Conservation (phyloP, 2,888 invertebrate species). For the Amblyjoppa proteus region DNA sequence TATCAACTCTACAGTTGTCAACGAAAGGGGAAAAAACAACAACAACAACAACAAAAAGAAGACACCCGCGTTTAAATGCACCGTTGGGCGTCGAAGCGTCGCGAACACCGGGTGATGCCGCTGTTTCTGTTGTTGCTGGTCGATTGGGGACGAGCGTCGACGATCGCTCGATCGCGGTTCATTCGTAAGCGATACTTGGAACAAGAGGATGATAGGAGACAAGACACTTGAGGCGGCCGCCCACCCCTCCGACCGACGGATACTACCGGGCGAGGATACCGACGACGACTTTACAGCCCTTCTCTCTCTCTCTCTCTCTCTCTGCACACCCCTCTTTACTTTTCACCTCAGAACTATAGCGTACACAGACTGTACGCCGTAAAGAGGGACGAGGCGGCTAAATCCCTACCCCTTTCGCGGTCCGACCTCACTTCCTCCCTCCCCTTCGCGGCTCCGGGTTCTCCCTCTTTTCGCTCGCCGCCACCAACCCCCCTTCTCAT, state of each 20-base stretch:
- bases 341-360: slow-evolving; percentile 57
- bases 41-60: not conserved
- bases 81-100: slow-evolving; percentile 51
- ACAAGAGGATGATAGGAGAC: slow-evolving; percentile 82
- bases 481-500: slow-evolving; percentile 52
- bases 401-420: slow-evolving; percentile 67
- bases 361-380: slow-evolving; percentile 1
- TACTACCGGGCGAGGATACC: slow-evolving; percentile 56
- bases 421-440: slow-evolving; percentile 66
- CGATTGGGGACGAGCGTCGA: slow-evolving; percentile 75
- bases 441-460: slow-evolving; percentile 62
- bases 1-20: not conserved
- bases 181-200: slow-evolving; percentile 82
- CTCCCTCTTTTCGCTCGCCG: slow-evolving; percentile 55
- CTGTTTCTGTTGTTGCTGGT: slow-evolving; percentile 67
- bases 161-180: slow-evolving; percentile 82
- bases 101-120: slow-evolving; percentile 43
- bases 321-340: slow-evolving; percentile 15
- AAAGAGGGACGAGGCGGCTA: slow-evolving; percentile 40
- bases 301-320: not conserved
- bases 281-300: slow-evolving; percentile 60
- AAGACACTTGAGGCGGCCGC: slow-evolving; percentile 79
- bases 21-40: not conserved
- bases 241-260: slow-evolving; percentile 72
- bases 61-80: not conserved